phyloP scores from a whole-genome alignment of 2,113 vertebrate species.

The Callipepla squamata region DNA sequence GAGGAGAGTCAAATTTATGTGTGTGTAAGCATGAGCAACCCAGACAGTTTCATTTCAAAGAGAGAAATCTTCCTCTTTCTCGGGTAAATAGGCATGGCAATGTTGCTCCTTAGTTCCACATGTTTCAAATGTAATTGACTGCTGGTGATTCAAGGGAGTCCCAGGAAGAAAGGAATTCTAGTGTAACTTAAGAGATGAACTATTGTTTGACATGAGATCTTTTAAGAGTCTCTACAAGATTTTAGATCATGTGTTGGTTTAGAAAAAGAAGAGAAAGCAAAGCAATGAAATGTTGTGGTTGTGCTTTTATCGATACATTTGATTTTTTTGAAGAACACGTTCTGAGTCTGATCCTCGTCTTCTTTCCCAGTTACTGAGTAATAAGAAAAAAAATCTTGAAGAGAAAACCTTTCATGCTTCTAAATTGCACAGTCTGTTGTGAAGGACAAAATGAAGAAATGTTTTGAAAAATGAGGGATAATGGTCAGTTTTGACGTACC shows the following conservation, averaged over 20 bases:
- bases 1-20: neutral
- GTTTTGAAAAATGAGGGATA: neutral
- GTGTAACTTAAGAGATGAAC: neutral
- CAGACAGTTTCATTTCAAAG: neutral
- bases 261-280: neutral
- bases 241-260: neutral
- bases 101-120: neutral
- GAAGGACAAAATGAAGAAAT: neutral
- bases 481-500: neutral
- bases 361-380: neutral
- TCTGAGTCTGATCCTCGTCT: neutral
- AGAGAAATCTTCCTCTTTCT: neutral
- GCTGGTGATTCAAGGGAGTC: neutral
- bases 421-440: rapidly evolving
- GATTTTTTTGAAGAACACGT: neutral
- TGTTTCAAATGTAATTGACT: neutral
- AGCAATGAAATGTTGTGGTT: neutral
- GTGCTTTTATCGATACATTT: neutral
- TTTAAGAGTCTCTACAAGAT: neutral
- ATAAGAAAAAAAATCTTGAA: neutral
- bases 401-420: neutral
- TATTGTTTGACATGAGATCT: neutral
- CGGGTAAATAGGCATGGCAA: neutral
- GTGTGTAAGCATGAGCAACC: neutral
- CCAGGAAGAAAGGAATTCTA: neutral